Percentiles rank a stretch among this genome's conserved stretches.
phyloP scores from a whole-genome alignment of 2,888 invertebrate genomes.

The Melanchra persicariae region DNA sequence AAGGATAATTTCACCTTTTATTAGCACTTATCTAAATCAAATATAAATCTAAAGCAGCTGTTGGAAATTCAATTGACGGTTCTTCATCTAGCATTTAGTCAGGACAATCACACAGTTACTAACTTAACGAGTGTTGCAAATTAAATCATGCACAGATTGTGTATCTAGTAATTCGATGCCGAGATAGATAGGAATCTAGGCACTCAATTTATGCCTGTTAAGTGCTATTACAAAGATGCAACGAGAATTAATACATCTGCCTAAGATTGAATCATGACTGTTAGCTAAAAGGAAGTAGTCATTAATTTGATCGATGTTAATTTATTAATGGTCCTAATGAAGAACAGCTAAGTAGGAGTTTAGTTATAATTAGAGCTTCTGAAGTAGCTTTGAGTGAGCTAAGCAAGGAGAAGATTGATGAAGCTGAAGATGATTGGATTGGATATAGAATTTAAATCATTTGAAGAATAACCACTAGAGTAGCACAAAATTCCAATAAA shows the following conservation, averaged over 20 bases:
- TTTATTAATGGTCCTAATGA: slow-evolving; percentile 39
- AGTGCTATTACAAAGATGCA: slow-evolving; percentile 40
- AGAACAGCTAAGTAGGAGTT: slow-evolving; percentile 4
- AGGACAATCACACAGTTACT: neutral
- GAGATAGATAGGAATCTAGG: slow-evolving; percentile 58
- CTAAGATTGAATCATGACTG: slow-evolving; percentile 40
- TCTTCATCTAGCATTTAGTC: neutral
- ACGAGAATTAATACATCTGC: slow-evolving; percentile 31
- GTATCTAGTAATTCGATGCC: slow-evolving; percentile 49
- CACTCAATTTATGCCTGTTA: slow-evolving; percentile 53
- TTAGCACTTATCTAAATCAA: neutral
- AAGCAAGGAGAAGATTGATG: neutral
- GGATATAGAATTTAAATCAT: neutral
- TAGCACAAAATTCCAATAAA: too few relatives aligned
- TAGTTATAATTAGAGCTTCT: neutral
- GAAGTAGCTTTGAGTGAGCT: neutral
- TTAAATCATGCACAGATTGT: slow-evolving; percentile 55
- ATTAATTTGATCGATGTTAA: slow-evolving; percentile 43
- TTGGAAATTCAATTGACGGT: neutral
- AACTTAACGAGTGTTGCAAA: slow-evolving; percentile 34
- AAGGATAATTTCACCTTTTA: neutral
- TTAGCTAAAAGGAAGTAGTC: slow-evolving; percentile 37
- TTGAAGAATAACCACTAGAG: neutral
- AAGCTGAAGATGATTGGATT: neutral
- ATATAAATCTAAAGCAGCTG: neutral